Conservation (phyloP, 2,888 invertebrate species). For the Lasioglossum figueresi region DNA sequence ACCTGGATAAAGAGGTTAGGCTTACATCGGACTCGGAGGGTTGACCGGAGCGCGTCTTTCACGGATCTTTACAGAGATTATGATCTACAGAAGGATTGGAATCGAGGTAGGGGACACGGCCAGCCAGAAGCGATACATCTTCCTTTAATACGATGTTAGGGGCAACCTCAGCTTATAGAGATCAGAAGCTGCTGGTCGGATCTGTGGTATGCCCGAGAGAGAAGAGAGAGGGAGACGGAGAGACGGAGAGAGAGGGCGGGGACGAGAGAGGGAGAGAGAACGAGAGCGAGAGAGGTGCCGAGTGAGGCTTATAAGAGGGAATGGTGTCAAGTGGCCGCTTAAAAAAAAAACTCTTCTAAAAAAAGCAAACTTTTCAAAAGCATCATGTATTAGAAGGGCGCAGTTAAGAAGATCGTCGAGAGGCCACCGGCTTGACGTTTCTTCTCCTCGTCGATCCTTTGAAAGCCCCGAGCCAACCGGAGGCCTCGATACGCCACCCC, state of each 20-base stretch:
- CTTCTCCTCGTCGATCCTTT: slow-evolving; percentile 47
- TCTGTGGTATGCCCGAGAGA: slow-evolving; percentile 10
- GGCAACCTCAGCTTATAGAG: slow-evolving; percentile 27
- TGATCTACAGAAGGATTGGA: slow-evolving; percentile 10
- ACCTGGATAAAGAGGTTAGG: background rate
- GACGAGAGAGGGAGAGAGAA: slow-evolving; percentile 11
- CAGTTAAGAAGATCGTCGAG: slow-evolving; percentile 58
- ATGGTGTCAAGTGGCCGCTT: slow-evolving; percentile 62
- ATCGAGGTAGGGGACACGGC: background rate
- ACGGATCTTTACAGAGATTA: background rate
- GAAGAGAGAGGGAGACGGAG: background rate
- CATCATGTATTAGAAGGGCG: slow-evolving; percentile 54
- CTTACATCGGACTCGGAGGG: background rate
- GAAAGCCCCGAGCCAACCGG: slow-evolving; percentile 19
- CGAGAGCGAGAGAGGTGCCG: slow-evolving; percentile 34
- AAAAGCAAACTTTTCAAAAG: slow-evolving; percentile 64
- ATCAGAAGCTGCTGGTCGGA: slow-evolving; percentile 24
- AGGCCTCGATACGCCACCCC: slow-evolving; percentile 9
- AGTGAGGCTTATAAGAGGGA: slow-evolving; percentile 55
- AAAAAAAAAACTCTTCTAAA: slow-evolving; percentile 58
- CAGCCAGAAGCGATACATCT: slow-evolving; percentile 39
- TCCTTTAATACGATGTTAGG: slow-evolving; percentile 52
- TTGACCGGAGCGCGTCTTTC: background rate
- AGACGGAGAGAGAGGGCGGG: background rate
- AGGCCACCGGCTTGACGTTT: slow-evolving; percentile 30